These are phyloP conservation scores for Glaucopsyche alexis DNA, from an alignment of 2,888 invertebrate genomes.

Conservation along the genomic window DNA sequence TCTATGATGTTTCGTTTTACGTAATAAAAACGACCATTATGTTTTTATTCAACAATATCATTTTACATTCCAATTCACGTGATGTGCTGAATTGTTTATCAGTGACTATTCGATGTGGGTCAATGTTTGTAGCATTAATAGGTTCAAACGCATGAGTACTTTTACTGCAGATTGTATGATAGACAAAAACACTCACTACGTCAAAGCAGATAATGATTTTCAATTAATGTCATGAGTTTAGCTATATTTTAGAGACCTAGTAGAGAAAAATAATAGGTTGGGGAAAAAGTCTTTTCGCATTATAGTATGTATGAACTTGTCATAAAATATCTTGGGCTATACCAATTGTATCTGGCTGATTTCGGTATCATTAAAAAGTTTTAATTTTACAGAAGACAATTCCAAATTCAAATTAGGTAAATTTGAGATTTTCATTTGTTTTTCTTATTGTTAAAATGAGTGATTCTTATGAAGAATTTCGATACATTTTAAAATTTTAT, in stretches of 20 bases:
- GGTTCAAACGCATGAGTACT: constrained; percentile 2
- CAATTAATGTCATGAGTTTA: neutral
- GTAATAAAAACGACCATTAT: constrained; percentile 39
- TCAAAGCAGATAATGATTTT: neutral
- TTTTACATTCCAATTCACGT: constrained; percentile 65
- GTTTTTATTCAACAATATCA: constrained; percentile 57
- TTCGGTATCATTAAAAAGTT: too few species aligned
- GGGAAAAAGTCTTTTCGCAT: too few species aligned
- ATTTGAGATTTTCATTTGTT: too few species aligned
- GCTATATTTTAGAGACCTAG: too few species aligned
- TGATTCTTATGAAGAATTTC: too few species aligned
- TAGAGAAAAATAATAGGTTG: constrained; percentile 14
- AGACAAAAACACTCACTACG: neutral
- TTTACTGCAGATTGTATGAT: neutral
- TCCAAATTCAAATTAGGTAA: too few species aligned
- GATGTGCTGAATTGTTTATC: constrained; percentile 61
- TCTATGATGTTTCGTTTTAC: constrained; percentile 27
- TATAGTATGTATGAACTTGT: too few species aligned
- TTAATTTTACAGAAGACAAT: too few species aligned
- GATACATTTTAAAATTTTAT: too few species aligned
- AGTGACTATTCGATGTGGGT: constrained; percentile 60
- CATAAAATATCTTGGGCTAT: too few species aligned
- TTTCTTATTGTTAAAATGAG: too few species aligned
- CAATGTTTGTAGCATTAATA: constrained; percentile 55
- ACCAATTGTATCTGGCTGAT: too few species aligned